These are phyloP conservation scores for Sylvia borin DNA, from an alignment of 2,797 vertebrate genomes.

Conservation along the genomic window DNA sequence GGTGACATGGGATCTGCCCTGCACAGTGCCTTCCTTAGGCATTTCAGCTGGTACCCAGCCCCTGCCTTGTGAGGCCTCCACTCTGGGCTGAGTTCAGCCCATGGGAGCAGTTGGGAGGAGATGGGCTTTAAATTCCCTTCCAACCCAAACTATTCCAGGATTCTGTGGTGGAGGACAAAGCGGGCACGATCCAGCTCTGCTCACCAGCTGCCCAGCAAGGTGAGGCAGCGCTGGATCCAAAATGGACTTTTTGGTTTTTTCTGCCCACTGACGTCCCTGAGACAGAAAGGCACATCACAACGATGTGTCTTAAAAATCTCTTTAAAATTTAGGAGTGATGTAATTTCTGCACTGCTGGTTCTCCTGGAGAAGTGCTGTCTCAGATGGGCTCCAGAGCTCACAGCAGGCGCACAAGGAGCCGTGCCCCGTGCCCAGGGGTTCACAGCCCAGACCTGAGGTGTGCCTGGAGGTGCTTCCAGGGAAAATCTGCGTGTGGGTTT, in stretches of 20 bases:
- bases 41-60: rapidly evolving
- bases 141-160: no score
- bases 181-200: no score
- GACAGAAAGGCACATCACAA: no score
- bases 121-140: no score
- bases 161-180: no score
- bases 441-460: rapidly evolving
- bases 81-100: background rate
- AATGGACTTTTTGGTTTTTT: no score
- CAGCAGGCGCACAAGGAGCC: rapidly evolving
- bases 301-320: no score
- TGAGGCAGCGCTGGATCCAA: no score
- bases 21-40: rapidly evolving
- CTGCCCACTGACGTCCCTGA: no score
- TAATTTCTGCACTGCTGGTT: background rate
- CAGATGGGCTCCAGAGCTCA: background rate
- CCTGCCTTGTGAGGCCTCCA: background rate
- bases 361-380: background rate
- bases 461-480: background rate
- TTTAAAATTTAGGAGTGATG: background rate
- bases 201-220: no score
- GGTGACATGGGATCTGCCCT: rapidly evolving
- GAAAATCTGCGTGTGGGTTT: rapidly evolving
- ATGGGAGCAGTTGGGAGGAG: no score
- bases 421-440: rapidly evolving